Evolutionary conservation across 2,797 vertebrate genomes (phyloP), one percentile per base, ranked within the genome.

Genomic region (Picus viridis): DNA sequence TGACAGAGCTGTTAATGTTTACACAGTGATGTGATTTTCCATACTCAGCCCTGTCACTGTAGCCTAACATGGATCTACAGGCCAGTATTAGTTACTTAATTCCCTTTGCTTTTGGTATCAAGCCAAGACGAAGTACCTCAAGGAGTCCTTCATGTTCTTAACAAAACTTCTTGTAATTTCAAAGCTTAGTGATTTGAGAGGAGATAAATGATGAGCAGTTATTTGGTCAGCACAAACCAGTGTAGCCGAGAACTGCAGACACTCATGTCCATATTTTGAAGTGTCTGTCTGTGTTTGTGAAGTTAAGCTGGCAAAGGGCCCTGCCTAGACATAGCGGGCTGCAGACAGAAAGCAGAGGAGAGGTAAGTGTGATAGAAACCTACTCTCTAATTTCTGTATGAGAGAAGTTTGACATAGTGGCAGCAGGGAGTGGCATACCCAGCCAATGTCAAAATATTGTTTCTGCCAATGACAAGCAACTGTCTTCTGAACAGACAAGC

Each of bases 1-100:
- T 34, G 54, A 84, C 45, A 19, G 83, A 92, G 59, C 51, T 94
- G 79, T 69, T 95, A 77, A 92, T 63, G 10, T 70, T 86, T 65
- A 72, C 18, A 71, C 58, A 79, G 45, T 74, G 70, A 92, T 0
- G 2, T 6, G 49, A 65, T 85, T 89, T 96, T 91, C 67, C 54
- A 47, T 56, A 57, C 23, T 62, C 30, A 61, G 12, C 17, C n/a
- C 29, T 6, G 3, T 56, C 54, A 86, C 74, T 59, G 39, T 34
- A 29, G 43, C 41, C 75, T 91, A 62, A 34, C 22, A 23, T 30
- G 43, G 45, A 57, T 77, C 76, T 59, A 45, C 29, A 62, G 23
- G 4, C 5, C 71, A 86, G 32, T 43, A 36, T 57, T 16, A 58
- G 34, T 47, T 88, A 65, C 80, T 70, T 7, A 24, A 6, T 22